phyloP scores from a whole-genome alignment of 2,113 vertebrate genomes.

The Percina caprodes region DNA sequence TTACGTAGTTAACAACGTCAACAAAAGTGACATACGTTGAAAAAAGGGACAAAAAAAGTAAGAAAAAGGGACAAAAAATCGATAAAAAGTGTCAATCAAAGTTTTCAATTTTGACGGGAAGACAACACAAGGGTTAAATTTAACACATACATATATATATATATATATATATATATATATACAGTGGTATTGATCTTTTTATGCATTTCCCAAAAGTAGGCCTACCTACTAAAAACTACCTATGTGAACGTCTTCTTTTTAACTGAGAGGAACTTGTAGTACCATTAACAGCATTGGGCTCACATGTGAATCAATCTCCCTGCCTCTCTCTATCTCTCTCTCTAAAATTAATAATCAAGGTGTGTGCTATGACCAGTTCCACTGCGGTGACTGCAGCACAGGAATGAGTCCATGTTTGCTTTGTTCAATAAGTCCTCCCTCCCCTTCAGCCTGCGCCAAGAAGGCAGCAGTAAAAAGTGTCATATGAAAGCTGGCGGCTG shows the following conservation, averaged over 20 bases:
- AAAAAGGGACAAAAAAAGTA: too few species aligned
- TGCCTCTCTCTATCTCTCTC: constrained; percentile 10
- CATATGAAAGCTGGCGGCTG: constrained; percentile 35
- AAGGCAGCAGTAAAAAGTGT: constrained; percentile 50
- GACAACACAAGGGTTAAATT: too few species aligned
- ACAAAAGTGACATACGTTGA: too few species aligned
- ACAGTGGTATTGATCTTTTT: too few species aligned
- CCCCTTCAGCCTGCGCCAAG: constrained; percentile 45
- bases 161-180: too few species aligned
- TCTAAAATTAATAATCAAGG: constrained; percentile 4
- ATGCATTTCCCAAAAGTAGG: too few species aligned
- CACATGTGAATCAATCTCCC: background rate
- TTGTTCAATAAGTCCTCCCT: constrained; percentile 51
- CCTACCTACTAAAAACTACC: too few species aligned
- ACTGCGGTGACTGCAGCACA: constrained; percentile 23
- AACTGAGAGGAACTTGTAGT: background rate
- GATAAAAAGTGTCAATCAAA: too few species aligned
- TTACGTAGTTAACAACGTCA: too few species aligned
- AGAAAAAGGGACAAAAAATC: too few species aligned
- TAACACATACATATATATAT: too few species aligned
- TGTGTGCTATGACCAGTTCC: constrained; percentile 34
- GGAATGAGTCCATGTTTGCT: constrained; percentile 63
- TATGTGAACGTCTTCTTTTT: background rate
- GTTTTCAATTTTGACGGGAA: too few species aligned
- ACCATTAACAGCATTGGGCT: background rate